Evolutionary conservation across 2,888 invertebrate species (phyloP), one percentile per base, ranked within the genome.

Genomic region (Drosophila monieri): DNA sequence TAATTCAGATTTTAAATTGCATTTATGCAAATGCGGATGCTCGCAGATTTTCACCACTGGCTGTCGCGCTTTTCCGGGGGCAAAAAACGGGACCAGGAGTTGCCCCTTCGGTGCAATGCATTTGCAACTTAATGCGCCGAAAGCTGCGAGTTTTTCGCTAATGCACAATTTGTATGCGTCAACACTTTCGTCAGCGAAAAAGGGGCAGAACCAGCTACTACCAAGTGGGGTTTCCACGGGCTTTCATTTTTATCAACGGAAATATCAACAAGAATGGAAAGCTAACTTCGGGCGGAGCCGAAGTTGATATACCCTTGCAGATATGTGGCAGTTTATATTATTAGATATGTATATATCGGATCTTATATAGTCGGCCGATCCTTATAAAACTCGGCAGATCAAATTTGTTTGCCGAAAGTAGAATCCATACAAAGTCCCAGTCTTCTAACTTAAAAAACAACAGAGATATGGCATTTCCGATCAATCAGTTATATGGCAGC

Each of bases 131-230:
- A 81, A 81, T 85, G 86, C 80, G 74, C 46, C 84, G 55, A 84
- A 84, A 86, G 86, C 85, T 77, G 78, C 76, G 74, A 86, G 80
- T 80, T 84, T 86, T 85, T 81, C 85, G 76, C 88, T 88, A 88
- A 86, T 85, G 84, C 88, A 86, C 87, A 87, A 85, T 85, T 85
- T 88, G 84, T 88, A 85, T 85, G 88, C 84, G 84, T 85, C 87
- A 85, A 88, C 84, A 88, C 84, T 88, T 86, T 86, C 87, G 71
- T 80, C 67, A 60, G 48, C 44, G 41, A 14, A 30, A 41, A 41
- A 41, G 9, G 18, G 18, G 5, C 18, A 9, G 43, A 25, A 10
- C 25, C 25, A 14, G 35, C 14, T 25, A 21, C 48, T n/a, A n/a
- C 12, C 6, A 5, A 32, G 32, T 32, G 8, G 37, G 37, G 27